Percentiles rank a stretch among this genome's conserved stretches.
Conservation (phyloP, 2,888 invertebrate species). For the Patella caerulea region DNA sequence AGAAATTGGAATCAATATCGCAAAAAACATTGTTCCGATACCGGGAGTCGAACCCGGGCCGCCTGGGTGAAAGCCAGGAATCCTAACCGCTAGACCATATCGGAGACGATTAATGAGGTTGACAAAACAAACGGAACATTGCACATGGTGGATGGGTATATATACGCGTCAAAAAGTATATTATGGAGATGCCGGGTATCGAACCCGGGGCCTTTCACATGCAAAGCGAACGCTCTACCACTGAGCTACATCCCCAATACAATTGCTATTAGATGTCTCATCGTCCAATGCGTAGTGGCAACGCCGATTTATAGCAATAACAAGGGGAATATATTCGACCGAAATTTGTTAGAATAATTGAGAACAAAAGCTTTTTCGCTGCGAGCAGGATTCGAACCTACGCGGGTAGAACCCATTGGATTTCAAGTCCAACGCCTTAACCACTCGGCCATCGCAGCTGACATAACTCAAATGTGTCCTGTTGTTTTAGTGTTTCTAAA, state of each 20-base stretch:
- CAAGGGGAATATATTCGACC: too few species aligned
- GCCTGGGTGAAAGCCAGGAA: slow-evolving; percentile 13
- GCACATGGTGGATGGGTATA: too few species aligned
- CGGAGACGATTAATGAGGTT: not conserved
- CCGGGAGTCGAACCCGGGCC: slow-evolving; percentile 13
- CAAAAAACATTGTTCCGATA: slow-evolving; percentile 2
- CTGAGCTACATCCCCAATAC: slow-evolving; percentile 28
- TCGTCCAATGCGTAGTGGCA: too few species aligned
- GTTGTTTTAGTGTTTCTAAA: too few species aligned
- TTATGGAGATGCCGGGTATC: slow-evolving; percentile 26
- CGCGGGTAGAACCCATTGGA: slow-evolving; percentile 24
- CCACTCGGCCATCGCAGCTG: slow-evolving; percentile 28
- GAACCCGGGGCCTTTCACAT: slow-evolving; percentile 31
- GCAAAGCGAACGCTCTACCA: slow-evolving; percentile 31
- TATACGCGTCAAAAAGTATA: not conserved
- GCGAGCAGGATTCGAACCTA: slow-evolving; percentile 22
- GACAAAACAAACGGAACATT: too few species aligned
- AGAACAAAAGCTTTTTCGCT: too few species aligned
- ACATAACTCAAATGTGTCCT: not conserved
- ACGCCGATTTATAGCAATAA: too few species aligned
- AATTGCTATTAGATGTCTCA: too few species aligned
- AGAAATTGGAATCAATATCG: too few species aligned
- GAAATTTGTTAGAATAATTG: too few species aligned
- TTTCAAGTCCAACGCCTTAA: slow-evolving; percentile 29
- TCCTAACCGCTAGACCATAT: slow-evolving; percentile 10